Evolutionary conservation across 1,140 invertebrate genomes (phyloP), one percentile per base, ranked within the genome.

Genomic region (Neodiprion lecontei): DNA sequence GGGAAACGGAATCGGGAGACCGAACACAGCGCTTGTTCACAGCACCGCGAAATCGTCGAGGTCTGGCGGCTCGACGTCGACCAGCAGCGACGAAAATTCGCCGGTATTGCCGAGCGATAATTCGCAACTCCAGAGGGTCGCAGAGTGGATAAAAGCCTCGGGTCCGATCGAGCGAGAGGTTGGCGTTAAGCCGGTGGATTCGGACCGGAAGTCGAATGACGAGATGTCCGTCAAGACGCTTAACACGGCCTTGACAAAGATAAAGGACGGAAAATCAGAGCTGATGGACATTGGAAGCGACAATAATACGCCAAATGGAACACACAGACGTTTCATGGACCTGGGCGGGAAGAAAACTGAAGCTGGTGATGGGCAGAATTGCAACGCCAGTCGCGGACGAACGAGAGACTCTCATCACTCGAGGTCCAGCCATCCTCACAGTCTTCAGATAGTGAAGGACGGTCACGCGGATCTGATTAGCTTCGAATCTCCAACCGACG

Each of bases 91-190:
- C 2, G 86, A 88, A 66, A 81, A 83, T 72, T 79, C 77, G 1
- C 81, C 85, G 0, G 78, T 82, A 47, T 71, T 82, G 8, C 73
- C 82, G 0, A 75, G 80, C 3, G 86, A 87, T 21, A 81, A 80
- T 50, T 79, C 81, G 68, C 92, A 93, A 71, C 81, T 93, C 66
- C 91, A 92, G 21, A 88, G 92, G 74, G 92, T 94, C 9, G 92
- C 92, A 1, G 92, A 94, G 74, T 93, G 92, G 92, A 91, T 92
- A 23, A 90, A 92, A 70, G 84, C 82, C 0, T 85, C 82, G 0
- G 79, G 78, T 28, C 53, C 53, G 4, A 9, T 61, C 9, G 53
- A 61, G 9, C 11, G 53, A 17, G 11, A 14, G n/a, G 28, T 5
- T 5, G 28, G 28, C 28, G 28, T 40, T 40, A 40, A 40, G 28